Evolutionary conservation across 1,140 invertebrate genomes (phyloP), one percentile per base, ranked within the genome.

Genomic region (Zeugodacus cucurbitae): DNA sequence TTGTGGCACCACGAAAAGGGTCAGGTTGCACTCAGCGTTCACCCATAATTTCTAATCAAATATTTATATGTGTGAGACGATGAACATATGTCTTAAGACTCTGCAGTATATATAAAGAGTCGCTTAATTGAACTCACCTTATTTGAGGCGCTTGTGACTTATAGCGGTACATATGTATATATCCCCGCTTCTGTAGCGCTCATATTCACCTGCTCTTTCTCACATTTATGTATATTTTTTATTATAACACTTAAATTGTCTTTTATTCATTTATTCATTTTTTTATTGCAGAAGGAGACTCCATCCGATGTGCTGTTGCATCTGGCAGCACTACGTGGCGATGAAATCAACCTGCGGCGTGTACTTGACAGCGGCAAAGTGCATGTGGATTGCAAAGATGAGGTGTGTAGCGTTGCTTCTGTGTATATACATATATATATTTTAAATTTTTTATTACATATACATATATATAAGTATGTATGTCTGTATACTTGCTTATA

Each of bases 291-390:
- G 97, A 98, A 98, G 94, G 98, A 98, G 94, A 97, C 97, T 32
- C 96, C 97, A 57, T 97, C 97, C 90, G 97, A 98, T 94, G 96
- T 98, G 90, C 96, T 97, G 94, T 95, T 99, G 90, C 98, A 99
- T 94, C 94, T 97, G 91, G 97, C 97, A 32, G 97, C 98, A 22
- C 94, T 98, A 85, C 95, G 96, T 87, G 98, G 98, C 3, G 97
- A 98, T 93, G 94, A 96, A 57, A 95, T 96, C 57, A 95, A 95
- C 70, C 94, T 98, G 86, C 95, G 95, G 87, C 95, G 95, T 90
- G 95, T 98, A n/a, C 94, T 98, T 87, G 97, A 98, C 93, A 98
- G 96, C 74, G 98, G 98, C 85, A 97, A 97, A 91, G 98, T 99
- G 62, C 97, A 98, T 94, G 97, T 98, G 54, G 98, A 99, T 94